phyloP scores from a whole-genome alignment of 2,888 invertebrate species.

The Drosophila macrothrix region DNA sequence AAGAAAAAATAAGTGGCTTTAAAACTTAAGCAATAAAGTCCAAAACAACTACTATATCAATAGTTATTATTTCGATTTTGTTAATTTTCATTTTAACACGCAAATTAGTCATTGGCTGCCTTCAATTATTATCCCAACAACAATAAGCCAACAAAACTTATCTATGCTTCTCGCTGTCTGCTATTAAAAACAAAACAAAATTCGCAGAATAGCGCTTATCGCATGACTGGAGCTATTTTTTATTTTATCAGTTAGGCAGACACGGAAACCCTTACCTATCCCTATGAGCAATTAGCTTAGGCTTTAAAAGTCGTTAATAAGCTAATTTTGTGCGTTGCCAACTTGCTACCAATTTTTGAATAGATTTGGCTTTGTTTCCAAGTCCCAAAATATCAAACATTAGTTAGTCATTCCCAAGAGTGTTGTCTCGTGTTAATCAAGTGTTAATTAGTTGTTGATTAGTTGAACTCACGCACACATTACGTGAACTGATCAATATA shows the following conservation, averaged over 20 bases:
- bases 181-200: slow-evolving; percentile 3
- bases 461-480: slow-evolving; percentile 44
- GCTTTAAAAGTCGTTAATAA: slow-evolving; percentile 13
- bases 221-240: not conserved
- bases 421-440: slow-evolving; percentile 51
- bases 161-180: slow-evolving; percentile 19
- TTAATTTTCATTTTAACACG: not conserved
- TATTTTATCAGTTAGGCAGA: not conserved
- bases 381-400: not conserved
- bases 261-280: slow-evolving; percentile 47
- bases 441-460: slow-evolving; percentile 67
- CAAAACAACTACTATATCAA: not conserved
- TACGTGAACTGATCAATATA: slow-evolving; percentile 11
- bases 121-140: slow-evolving; percentile 7
- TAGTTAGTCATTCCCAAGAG: slow-evolving; percentile 17
- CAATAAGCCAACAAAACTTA: slow-evolving; percentile 20
- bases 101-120: slow-evolving; percentile 30
- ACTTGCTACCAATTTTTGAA: not conserved
- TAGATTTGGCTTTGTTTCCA: slow-evolving; percentile 10
- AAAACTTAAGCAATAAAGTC: not conserved
- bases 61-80: not conserved
- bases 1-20: not conserved
- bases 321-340: slow-evolving; percentile 4
- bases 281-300: slow-evolving; percentile 35
- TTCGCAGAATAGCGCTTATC: slow-evolving; percentile 32